Evolutionary conservation across 2,888 invertebrate species (phyloP), one percentile per base, ranked within the genome.

Genomic region (Azorinus chamasolen): DNA sequence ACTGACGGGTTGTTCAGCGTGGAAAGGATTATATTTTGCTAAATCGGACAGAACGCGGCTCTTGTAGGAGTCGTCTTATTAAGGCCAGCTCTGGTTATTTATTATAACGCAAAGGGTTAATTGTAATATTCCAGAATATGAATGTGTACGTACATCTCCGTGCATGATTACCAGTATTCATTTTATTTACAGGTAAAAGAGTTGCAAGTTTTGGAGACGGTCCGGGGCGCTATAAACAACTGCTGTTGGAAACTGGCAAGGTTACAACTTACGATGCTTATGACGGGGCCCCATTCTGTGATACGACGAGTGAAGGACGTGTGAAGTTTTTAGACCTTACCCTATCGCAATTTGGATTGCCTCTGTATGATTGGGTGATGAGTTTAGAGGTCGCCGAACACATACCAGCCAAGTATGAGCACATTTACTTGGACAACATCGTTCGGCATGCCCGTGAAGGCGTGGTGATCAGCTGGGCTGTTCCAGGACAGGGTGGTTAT

Each of bases 361-460:
- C 83, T n/a, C n/a, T 80, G 0, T 84, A 76, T 68, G 84, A 86
- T 53, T 86, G 84, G 84, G 62, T 83, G 20, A 66, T 86, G 25
- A 83, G 84, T 69, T 41, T 86, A 18, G 86, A 86, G 59, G 78
- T 84, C 0, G 83, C 83, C 0, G 83, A 84, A 55, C 83, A 84
- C 54, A 82, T 84, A 45, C 83, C 83, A 14, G 24, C 22, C 4
- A 12, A 79, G 12, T 81, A 53, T 25, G 81, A 84, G 45, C 59
- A 53, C 24, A 41, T 75, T 14, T 84, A 69, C 45, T 51, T 84
- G 5, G 78, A 84, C 51, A 84, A 84, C 50, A 61, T 84, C 37
- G 74, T 69, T 14, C 54, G 83, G 2, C 83, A 84, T 59, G 79
- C 81, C 2, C 58, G 66, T 50, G 79, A 79, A 27, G 85, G 84